phyloP scores from a whole-genome alignment of 2,797 vertebrate genomes.

The Phrynocephalus vlangalii region DNA sequence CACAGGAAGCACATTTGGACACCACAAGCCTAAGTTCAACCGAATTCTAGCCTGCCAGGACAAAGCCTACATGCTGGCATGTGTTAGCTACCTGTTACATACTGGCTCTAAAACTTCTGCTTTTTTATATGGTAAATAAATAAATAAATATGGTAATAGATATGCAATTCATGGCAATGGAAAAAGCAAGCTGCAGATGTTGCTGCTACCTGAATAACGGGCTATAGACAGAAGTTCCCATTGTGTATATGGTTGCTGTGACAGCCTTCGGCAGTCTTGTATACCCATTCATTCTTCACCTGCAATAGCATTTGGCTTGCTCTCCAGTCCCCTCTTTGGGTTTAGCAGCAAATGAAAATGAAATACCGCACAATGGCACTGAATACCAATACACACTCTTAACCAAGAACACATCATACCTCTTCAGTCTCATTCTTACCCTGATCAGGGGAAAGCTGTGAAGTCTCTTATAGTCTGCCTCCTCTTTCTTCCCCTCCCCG shows the following conservation, averaged over 20 bases:
- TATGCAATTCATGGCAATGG: too few relatives aligned
- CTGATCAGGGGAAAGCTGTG: constrained; percentile 96
- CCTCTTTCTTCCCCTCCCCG: constrained; percentile 93
- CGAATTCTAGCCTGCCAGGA: neutral
- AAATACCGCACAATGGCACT: neutral
- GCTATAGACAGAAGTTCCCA: neutral
- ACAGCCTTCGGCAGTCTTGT: neutral
- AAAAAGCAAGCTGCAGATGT: too few relatives aligned
- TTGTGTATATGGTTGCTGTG: neutral
- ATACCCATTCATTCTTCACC: neutral
- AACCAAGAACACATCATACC: neutral
- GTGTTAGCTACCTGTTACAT: neutral
- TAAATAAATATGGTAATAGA: too few relatives aligned
- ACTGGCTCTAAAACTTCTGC: too few relatives aligned
- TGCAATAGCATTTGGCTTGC: too few relatives aligned
- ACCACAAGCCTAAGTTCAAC: neutral
- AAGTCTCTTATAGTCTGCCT: constrained; percentile 96
- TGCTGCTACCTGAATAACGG: too few relatives aligned
- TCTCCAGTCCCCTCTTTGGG: neutral
- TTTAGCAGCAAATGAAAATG: neutral
- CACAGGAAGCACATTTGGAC: too few relatives aligned
- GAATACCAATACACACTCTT: neutral
- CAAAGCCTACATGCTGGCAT: neutral
- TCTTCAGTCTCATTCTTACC: constrained; percentile 76
- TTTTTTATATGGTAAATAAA: too few relatives aligned